phyloP scores from a whole-genome alignment of 1,140 invertebrate species.

The Drosophila bocki region DNA sequence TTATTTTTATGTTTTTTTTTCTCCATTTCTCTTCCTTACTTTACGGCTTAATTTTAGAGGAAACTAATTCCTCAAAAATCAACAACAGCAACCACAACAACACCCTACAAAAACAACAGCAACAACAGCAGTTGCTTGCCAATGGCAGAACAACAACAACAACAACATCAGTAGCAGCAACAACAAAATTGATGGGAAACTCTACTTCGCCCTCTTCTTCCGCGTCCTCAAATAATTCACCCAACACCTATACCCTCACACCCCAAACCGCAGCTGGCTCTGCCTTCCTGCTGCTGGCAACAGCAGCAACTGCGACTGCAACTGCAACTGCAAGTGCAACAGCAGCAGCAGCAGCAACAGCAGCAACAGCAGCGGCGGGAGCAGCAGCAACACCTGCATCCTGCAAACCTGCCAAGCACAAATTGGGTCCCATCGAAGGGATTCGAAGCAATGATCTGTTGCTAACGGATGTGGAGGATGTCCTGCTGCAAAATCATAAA shows the following conservation, averaged over 20 bases:
- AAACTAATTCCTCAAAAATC: conserved; percentile 63
- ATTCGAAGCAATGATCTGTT: conserved; percentile 48
- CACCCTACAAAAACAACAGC: conserved; percentile 34
- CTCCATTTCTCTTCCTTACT: conserved; percentile 33
- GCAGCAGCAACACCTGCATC: conserved; percentile 21
- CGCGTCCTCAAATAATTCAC: conserved; percentile 9
- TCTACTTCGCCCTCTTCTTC: conserved; percentile 4
- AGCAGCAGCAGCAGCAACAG: neutral
- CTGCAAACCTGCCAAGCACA: conserved; percentile 60
- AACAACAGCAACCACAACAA: conserved; percentile 48
- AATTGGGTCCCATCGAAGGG: conserved; percentile 29
- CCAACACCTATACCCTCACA: conserved; percentile 2
- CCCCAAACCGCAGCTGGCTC: conserved; percentile 1
- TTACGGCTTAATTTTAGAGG: conserved; percentile 50
- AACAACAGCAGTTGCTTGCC: conserved; percentile 3
- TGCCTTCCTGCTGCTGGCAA: conserved; percentile 22
- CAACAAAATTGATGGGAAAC: conserved; percentile 16
- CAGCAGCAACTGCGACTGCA: conserved; percentile 24
- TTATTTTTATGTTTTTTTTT: conserved; percentile 41
- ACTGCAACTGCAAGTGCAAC: conserved; percentile 8
- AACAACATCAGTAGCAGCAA: conserved; percentile 19
- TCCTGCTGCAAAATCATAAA: neutral
- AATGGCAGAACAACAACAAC: conserved; percentile 22
- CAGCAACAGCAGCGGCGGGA: neutral
- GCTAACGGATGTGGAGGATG: conserved; percentile 38